Base-by-base conservation (phyloP, 2,797 vertebrate genomes). In the Sebastes iracundus region DNA sequence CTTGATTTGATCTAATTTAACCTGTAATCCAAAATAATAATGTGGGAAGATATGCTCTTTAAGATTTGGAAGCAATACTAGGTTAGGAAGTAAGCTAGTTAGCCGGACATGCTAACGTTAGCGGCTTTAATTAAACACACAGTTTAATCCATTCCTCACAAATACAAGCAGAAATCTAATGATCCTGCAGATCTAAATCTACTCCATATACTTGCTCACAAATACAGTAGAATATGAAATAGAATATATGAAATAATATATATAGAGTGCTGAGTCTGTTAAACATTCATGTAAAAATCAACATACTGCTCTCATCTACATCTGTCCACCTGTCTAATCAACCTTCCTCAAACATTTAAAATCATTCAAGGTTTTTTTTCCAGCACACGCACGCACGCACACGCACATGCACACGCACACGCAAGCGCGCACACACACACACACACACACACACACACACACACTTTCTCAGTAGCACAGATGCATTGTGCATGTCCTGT, bases 401-500 rank as follows among this genome's bases (percentile, higher is more conserved):
- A 18, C 16, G 58, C 64, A 42, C 13, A 60, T 22, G 35, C n/a
- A 30, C 10, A 22, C 63, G 32, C 35, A 22, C 4, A 60, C 30
- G 58, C 69, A 81, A n/a, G n/a, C n/a, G n/a, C n/a, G n/a, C n/a
- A 64, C 64, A 53, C 18, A 42, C 33, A 35, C n/a, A 23, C 8
- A 2, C 67, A 38, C 38, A 13, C 4, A 42, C 35, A 71, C 69
- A 77, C 42, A 62, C 3, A 69, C 7, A 25, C 16, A 64, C 80
- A 79, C 77, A 66, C 49, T 25, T 22, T 62, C 66, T 52, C 72
- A 58, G 74, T 20, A 33, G 85, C 79, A 86, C 85, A 82, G 89
- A 88, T 76, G 84, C 84, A 78, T 89, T 84, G 82, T 91, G 75
- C 85, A 82, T 83, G 88, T 90, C 80, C 86, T 87, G 91, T 90